Evolutionary conservation across 2,888 invertebrate species (phyloP), one percentile per base, ranked within the genome.

Genomic region (Tenthredo notha): DNA sequence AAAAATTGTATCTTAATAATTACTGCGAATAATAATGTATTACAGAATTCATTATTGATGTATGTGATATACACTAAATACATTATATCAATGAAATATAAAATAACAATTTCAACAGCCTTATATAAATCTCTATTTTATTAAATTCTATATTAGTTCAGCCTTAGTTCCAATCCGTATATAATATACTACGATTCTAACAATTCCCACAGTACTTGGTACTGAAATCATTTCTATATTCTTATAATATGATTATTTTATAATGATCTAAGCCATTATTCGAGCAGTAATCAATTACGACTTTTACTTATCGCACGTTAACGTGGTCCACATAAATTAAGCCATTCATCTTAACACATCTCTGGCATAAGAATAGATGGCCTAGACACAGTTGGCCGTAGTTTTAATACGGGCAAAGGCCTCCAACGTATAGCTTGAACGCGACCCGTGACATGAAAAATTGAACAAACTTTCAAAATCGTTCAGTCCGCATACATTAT

Each of bases 371-470:
- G 90, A 91, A 90, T 91, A 90, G 90, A 90, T 87, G 90, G 87
- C 91, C 91, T 90, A 91, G 91, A 90, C 90, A 91, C 89, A 89
- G 88, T 91, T 91, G 89, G 90, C 90, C 86, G 86, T 86, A 87
- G 87, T 83, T 84, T 85, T 12, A 29, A 15, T 33, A 85, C 85
- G 85, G 75, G 84, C 85, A 85, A 33, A 83, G 83, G 70, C 83
- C 83, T 83, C 83, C 65, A 78, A 21, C 61, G 61, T 12, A 21
- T 12, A n/a, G n/a, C n/a, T n/a, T 25, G 10, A 61, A 9, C 4
- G 21, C 61, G 80, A 80, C 80, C 67, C 83, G 83, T 83, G 67
- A 83, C 83, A 83, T 70, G 70, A 70, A 83, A 65, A 83, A 83
- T 67, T 70, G 65, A 83, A 83, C 21, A 67, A 83, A 83, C 72